These are phyloP conservation scores for Zaprionus davidi DNA, from an alignment of 1,140 invertebrate genomes.

Conservation along the genomic window DNA sequence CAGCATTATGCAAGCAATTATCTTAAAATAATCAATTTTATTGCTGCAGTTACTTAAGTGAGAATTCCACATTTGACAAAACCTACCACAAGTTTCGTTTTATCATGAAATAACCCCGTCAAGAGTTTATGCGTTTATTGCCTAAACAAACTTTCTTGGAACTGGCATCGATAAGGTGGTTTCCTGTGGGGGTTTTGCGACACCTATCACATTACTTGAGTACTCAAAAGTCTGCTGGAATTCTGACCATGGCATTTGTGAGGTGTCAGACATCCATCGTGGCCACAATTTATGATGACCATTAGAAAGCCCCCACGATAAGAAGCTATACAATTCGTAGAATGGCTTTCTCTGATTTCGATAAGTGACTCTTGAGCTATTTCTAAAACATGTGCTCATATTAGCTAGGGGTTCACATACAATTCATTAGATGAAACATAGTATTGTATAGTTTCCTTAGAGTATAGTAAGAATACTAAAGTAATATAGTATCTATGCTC, in stretches of 20 bases:
- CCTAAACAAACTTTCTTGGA: not conserved
- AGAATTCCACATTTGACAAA: not conserved
- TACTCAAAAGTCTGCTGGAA: not conserved
- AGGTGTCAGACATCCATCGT: not conserved
- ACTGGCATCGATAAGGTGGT: slow-evolving; percentile 6
- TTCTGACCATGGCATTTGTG: not conserved
- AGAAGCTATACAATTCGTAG: not conserved
- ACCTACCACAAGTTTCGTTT: slow-evolving; percentile 6
- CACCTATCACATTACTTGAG: not conserved
- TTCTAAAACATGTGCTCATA: no score
- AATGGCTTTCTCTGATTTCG: not conserved
- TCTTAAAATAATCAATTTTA: slow-evolving; percentile 2
- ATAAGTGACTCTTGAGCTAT: no score
- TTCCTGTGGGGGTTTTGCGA: not conserved
- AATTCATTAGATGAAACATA: no score
- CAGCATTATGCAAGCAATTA: not conserved
- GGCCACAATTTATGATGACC: not conserved
- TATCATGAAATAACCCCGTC: not conserved
- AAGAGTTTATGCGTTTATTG: not conserved
- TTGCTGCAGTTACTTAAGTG: not conserved
- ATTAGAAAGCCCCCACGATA: not conserved
- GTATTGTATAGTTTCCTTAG: no score
- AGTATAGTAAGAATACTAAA: no score
- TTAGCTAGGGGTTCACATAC: no score
- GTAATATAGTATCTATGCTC: no score